A percentile compares a stretch with the other conserved stretches of the same genome.
phyloP scores from a whole-genome alignment of 2,797 vertebrate genomes.

The Pterois miles region DNA sequence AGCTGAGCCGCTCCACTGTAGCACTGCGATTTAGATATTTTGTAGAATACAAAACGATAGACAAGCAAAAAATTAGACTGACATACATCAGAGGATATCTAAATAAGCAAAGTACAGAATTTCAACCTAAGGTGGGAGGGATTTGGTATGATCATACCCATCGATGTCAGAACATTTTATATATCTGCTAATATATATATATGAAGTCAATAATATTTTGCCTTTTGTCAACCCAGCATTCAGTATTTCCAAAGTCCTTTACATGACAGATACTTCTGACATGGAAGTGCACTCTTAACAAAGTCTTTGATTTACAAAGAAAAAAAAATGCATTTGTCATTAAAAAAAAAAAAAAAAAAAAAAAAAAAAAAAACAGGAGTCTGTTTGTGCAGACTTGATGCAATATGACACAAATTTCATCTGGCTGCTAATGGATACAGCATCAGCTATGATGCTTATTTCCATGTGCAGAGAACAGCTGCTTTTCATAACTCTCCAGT shows the following conservation, averaged over 20 bases:
- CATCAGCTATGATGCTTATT: slow-evolving; percentile 6
- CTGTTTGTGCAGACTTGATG: slow-evolving; percentile 3
- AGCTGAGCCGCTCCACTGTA: slow-evolving; percentile 35
- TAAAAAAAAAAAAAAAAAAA: slow-evolving; percentile 32
- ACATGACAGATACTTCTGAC: slow-evolving; percentile 7
- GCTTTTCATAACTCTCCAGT: slow-evolving; percentile 51
- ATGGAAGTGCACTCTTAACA: slow-evolving; percentile 31
- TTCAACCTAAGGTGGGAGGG: slow-evolving; percentile 27
- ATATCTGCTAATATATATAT: slow-evolving; percentile 14
- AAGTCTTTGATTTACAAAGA: slow-evolving; percentile 23
- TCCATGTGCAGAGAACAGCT: slow-evolving; percentile 40
- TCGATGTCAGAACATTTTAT: slow-evolving; percentile 11
- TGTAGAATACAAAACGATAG: slow-evolving; percentile 37
- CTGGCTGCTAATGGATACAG: not conserved
- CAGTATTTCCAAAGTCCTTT: not conserved
- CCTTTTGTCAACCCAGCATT: slow-evolving; percentile 4
- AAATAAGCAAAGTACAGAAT: slow-evolving; percentile 13
- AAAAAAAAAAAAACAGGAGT: slow-evolving; percentile 26
- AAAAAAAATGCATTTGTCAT: not conserved
- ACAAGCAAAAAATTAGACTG: slow-evolving; percentile 11
- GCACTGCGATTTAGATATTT: slow-evolving; percentile 25
- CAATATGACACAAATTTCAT: not conserved
- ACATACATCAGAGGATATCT: slow-evolving; percentile 24
- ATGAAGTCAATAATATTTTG: slow-evolving; percentile 20
- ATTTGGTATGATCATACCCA: slow-evolving; percentile 5